Conservation (phyloP, 1,140 invertebrate genomes). For the Zaprionus kolodkinae region DNA sequence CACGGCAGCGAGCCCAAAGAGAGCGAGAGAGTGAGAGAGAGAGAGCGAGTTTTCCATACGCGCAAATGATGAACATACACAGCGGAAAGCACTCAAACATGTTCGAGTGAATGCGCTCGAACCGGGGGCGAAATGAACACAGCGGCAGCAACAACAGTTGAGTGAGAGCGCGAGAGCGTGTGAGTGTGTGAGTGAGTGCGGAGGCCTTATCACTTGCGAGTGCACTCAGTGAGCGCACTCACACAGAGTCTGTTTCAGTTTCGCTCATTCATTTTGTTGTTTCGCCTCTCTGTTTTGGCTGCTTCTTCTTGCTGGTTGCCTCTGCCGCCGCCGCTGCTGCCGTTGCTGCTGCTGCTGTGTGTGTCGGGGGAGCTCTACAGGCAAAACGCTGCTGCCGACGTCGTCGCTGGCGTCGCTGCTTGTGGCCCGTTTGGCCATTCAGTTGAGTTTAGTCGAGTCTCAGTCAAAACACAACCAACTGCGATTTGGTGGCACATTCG, state of each 20-base stretch:
- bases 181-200: constrained; percentile 15
- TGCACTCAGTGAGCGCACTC: background rate
- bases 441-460: constrained; percentile 61
- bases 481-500: constrained; percentile 84
- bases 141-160: background rate
- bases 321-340: background rate
- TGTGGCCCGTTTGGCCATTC: constrained; percentile 46
- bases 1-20: constrained; percentile 37
- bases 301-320: constrained; percentile 45
- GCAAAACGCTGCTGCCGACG: constrained; percentile 35
- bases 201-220: constrained; percentile 38
- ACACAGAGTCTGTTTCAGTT: constrained; percentile 44
- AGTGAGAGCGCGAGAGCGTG: constrained; percentile 8
- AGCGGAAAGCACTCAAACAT: constrained; percentile 41
- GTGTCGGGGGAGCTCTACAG: constrained; percentile 54
- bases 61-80: constrained; percentile 67
- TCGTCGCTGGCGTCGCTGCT: constrained; percentile 26
- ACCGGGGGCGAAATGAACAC: constrained; percentile 3
- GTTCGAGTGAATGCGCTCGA: constrained; percentile 7
- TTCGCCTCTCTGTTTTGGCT: constrained; percentile 72
- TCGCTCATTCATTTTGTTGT: constrained; percentile 57
- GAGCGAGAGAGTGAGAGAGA: constrained; percentile 7
- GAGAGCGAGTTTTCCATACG: constrained; percentile 59
- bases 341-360: constrained; percentile 3
- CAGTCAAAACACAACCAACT: constrained; percentile 84